Percentiles rank a stretch among this genome's conserved stretches.
Conservation (phyloP, 2,888 invertebrate genomes). For the Melikaiella ostensackeni region DNA sequence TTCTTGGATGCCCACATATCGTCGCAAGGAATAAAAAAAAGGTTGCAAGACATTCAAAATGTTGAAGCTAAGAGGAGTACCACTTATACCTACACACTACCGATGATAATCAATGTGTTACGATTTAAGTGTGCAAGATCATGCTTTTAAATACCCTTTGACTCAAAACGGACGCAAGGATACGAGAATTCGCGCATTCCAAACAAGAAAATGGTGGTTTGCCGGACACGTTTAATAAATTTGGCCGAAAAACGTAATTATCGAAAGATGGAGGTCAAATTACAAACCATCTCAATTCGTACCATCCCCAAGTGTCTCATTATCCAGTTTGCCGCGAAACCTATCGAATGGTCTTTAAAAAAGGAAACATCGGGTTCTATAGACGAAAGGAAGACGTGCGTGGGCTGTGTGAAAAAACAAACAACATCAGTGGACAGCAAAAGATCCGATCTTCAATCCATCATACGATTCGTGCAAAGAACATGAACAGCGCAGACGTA, state of each 20-base stretch:
- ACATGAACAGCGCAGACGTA: neutral
- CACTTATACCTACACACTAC: neutral
- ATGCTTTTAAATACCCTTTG: neutral
- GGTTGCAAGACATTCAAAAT: neutral
- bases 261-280: too few relatives aligned
- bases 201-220: neutral
- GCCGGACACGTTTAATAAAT: too few relatives aligned
- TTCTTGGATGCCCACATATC: neutral
- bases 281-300: neutral
- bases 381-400: neutral
- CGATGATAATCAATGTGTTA: neutral
- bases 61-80: neutral
- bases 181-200: neutral
- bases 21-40: neutral
- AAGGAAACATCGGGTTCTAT: neutral
- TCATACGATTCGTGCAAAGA: neutral
- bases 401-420: neutral
- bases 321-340: neutral
- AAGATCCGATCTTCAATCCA: neutral
- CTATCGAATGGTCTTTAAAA: neutral
- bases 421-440: neutral
- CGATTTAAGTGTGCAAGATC: neutral
- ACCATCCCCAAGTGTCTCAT: neutral
- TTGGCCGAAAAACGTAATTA: too few relatives aligned
- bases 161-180: neutral